These are phyloP conservation scores for Clitarchus hookeri DNA, from an alignment of 2,888 invertebrate genomes.

Conservation along the genomic window DNA sequence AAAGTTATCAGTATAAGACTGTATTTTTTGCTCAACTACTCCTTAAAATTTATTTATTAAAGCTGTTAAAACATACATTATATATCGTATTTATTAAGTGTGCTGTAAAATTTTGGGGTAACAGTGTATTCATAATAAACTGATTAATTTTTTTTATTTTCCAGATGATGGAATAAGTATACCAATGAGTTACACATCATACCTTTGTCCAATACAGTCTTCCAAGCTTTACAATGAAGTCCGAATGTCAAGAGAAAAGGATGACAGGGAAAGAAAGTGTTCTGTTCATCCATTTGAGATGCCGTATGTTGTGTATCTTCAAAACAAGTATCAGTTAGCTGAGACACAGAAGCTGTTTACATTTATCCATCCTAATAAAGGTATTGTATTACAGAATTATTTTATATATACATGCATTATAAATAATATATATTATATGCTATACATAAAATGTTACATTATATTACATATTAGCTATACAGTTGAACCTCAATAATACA, in stretches of 20 bases:
- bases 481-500: too few species aligned
- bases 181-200: constrained; percentile 87
- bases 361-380: constrained; percentile 88
- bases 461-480: too few species aligned
- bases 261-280: constrained; percentile 54
- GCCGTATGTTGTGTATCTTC: constrained; percentile 91
- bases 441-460: background rate
- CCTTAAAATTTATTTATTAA: too few species aligned
- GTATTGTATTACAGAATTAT: constrained; percentile 49
- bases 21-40: too few species aligned
- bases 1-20: too few species aligned
- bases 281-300: constrained; percentile 69
- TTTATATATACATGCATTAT: too few species aligned
- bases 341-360: constrained; percentile 78
- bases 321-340: constrained; percentile 80
- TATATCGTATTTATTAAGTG: too few species aligned
- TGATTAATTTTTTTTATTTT: constrained; percentile 37
- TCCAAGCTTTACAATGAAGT: constrained; percentile 84
- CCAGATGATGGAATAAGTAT: constrained; percentile 87
- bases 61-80: too few species aligned
- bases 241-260: constrained; percentile 56
- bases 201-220: constrained; percentile 90
- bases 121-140: too few species aligned
- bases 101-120: too few species aligned
- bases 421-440: too few species aligned